Base-by-base conservation (phyloP, 2,797 vertebrate species). In the Crax fasciolata region DNA sequence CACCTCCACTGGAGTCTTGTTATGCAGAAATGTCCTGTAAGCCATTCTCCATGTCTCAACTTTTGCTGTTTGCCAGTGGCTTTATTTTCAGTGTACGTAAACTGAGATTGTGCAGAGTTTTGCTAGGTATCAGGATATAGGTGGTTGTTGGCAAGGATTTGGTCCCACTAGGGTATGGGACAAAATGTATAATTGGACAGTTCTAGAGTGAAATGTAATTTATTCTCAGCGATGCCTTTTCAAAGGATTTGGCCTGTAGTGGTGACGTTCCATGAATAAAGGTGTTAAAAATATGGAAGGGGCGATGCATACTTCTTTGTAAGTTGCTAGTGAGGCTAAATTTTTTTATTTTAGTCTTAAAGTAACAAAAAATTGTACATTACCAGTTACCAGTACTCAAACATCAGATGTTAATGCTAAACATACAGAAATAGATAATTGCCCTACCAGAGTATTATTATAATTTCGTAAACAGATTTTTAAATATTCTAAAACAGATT, bases 91-190 rank as follows among this genome's bases (percentile, higher is more conserved):
- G 30, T 49, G 17, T 24, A 19, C 51, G 38, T 58, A 44, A 77
- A 58, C 49, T 16, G 44, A 57, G 35, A 21, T 43, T 44, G 20
- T 38, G 38, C 14, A 51, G 51, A 32, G 39, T 52, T 89, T 65
- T 65, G 7, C 51, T 58, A 13, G 12, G 13, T 54, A 25, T 30
- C 16, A 20, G 70, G 28, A 30, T 75, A 21, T 41, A 49, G 21
- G 13, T 35, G 32, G 23, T 65, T 83, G 44, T 41, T 44, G 32
- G 39, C 39, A 32, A 62, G 41, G 30, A 68, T 62, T 28, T 62
- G 43, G 11, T 49, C 49, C 25, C 5, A 6, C 10, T 3, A 49
- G 43, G 28, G 5, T 49, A 19, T 1, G 0, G 30, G 30, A 44
- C 15, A 57, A 25, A 51, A 0, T 1, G 28, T 46, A 63, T 28